phyloP scores from a whole-genome alignment of 2,888 invertebrate species.

The Scaeva pyrastri region DNA sequence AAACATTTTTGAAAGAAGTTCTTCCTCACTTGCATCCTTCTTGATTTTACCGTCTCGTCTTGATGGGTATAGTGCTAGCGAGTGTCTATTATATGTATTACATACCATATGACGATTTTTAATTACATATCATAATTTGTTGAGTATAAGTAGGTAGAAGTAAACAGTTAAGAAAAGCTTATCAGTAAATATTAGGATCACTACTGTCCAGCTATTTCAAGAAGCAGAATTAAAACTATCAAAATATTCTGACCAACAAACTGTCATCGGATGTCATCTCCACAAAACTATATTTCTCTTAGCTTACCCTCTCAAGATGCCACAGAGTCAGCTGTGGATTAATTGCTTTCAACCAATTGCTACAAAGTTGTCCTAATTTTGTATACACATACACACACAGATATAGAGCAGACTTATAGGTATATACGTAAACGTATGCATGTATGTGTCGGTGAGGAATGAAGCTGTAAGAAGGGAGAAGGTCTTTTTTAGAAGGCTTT shows the following conservation, averaged over 20 bases:
- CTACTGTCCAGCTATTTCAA: not conserved
- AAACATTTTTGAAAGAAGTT: conserved; percentile 1
- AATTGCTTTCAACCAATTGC: conserved; percentile 48
- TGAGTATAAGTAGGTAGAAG: no score
- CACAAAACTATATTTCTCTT: not conserved
- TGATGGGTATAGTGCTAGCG: no score
- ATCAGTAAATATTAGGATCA: not conserved
- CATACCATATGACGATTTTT: not conserved
- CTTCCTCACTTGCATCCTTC: not conserved
- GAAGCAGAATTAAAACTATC: conserved; percentile 30
- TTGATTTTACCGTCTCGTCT: not conserved
- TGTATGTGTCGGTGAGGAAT: not conserved
- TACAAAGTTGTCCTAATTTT: conserved; percentile 37
- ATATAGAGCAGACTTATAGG: not conserved
- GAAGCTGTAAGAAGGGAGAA: conserved; percentile 18
- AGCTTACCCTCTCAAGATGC: conserved; percentile 8
- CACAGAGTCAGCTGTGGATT: conserved; percentile 41
- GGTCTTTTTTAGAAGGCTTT: conserved; percentile 45
- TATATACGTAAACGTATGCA: not conserved
- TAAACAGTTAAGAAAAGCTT: no score
- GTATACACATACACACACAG: not conserved
- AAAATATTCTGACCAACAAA: conserved; percentile 21
- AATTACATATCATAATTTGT: not conserved
- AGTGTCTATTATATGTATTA: not conserved
- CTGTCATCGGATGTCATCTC: conserved; percentile 40